phyloP scores from a whole-genome alignment of 2,797 vertebrate genomes.

The Pangasius mekongensis region DNA sequence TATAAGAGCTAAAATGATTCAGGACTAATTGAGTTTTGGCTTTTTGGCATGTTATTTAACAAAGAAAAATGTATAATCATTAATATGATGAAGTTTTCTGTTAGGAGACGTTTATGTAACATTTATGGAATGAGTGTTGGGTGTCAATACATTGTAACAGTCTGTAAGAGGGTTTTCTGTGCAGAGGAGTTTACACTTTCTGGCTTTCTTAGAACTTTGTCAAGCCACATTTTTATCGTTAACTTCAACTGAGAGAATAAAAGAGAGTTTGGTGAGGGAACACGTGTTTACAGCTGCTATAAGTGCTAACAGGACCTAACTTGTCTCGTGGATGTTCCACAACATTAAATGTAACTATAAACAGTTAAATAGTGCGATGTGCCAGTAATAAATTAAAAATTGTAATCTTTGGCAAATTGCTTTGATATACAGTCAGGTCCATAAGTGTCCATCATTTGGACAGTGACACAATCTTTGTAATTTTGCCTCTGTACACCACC shows the following conservation, averaged over 20 bases:
- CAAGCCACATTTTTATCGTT: background rate
- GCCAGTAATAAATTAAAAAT: background rate
- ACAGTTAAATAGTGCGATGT: background rate
- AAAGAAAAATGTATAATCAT: background rate
- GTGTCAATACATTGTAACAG: background rate
- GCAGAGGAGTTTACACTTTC: background rate
- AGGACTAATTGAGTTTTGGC: background rate
- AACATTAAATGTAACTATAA: background rate
- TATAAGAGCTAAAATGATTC: background rate
- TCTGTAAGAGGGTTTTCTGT: background rate
- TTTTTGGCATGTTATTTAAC: background rate
- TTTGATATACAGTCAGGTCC: background rate
- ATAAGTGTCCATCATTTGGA: no score
- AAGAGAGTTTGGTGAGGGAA: background rate
- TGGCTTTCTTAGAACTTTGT: background rate
- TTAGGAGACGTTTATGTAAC: background rate
- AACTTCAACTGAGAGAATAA: background rate
- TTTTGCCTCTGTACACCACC: no score
- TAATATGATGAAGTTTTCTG: background rate
- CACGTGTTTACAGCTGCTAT: background rate
- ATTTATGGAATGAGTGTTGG: background rate
- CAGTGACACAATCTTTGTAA: no score
- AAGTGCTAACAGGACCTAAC: background rate
- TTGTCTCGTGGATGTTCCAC: background rate
- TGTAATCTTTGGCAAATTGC: background rate